Evolutionary conservation across 1,140 invertebrate species (phyloP).

Genomic region (Trichomalopsis sarcophagae): DNA sequence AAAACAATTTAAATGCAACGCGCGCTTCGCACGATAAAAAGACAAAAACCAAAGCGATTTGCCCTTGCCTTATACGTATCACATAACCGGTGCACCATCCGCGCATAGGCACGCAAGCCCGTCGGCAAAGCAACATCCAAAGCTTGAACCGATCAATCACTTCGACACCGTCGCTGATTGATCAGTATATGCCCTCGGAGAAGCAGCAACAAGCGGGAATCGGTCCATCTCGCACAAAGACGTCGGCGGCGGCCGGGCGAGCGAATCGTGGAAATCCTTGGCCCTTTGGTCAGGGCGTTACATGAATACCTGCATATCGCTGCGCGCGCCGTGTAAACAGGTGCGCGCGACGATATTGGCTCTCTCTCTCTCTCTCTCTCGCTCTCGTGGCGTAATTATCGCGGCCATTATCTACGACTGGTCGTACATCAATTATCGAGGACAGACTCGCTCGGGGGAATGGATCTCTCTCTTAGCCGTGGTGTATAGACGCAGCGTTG

Average conservation of each 20-base stretch:
- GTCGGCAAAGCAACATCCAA: background rate
- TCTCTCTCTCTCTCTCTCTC: conserved; percentile 6
- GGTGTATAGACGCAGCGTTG: background rate
- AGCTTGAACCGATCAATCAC: background rate
- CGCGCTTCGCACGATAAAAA: too few species aligned
- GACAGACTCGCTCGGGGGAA: conserved; percentile 57
- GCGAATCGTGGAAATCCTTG: background rate
- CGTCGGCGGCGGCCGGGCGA: too few species aligned
- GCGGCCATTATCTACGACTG: conserved; percentile 67
- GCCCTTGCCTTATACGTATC: background rate
- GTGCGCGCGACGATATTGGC: conserved; percentile 63
- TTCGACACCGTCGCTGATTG: background rate
- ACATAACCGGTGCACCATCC: background rate
- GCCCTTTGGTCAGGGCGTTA: background rate
- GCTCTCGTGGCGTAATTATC: conserved; percentile 60
- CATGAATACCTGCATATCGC: background rate
- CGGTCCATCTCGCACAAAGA: background rate
- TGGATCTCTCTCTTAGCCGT: background rate
- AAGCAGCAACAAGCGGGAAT: background rate
- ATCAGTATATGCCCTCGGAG: background rate
- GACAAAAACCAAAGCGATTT: background rate
- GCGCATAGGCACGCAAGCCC: background rate
- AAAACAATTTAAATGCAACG: background rate
- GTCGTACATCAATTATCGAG: conserved; percentile 73
- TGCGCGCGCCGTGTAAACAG: background rate